Conservation (phyloP, 2,888 invertebrate genomes). For the Sinodicranocentrus sp. region DNA sequence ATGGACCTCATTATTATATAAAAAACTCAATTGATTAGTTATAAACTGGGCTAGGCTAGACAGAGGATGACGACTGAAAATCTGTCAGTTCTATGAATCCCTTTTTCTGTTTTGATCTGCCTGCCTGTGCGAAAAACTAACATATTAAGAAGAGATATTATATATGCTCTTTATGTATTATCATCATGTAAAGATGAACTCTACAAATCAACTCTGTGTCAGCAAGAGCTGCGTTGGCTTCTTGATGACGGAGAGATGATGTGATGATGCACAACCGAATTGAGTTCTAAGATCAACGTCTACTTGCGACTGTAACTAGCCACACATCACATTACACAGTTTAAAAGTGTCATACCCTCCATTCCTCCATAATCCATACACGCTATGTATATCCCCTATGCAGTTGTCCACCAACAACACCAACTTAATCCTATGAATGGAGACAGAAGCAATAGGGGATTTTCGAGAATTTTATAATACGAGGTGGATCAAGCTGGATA, state of each 20-base stretch:
- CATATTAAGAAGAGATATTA: background rate
- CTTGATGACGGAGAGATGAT: conserved; percentile 10
- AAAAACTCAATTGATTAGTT: conserved; percentile 14
- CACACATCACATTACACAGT: conserved; percentile 14
- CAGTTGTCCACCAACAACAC: no score
- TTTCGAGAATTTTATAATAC: background rate
- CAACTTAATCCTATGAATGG: background rate
- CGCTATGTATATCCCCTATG: no score
- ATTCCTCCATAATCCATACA: background rate
- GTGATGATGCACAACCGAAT: conserved; percentile 21
- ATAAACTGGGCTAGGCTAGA: conserved; percentile 10
- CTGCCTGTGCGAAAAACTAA: no score
- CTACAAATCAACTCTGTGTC: conserved; percentile 22
- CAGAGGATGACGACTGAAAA: background rate
- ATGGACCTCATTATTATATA: background rate
- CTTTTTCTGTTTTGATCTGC: no score
- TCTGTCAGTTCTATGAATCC: no score
- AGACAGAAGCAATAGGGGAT: background rate
- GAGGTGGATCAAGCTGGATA: background rate
- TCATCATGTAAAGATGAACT: conserved; percentile 8
- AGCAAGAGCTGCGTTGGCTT: conserved; percentile 18
- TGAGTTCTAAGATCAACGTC: conserved; percentile 31
- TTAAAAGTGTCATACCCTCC: background rate
- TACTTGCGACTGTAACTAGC: conserved; percentile 5
- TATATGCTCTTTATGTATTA: no score